phyloP scores from a whole-genome alignment of 1,140 invertebrate species.

The Bombus turneri region DNA sequence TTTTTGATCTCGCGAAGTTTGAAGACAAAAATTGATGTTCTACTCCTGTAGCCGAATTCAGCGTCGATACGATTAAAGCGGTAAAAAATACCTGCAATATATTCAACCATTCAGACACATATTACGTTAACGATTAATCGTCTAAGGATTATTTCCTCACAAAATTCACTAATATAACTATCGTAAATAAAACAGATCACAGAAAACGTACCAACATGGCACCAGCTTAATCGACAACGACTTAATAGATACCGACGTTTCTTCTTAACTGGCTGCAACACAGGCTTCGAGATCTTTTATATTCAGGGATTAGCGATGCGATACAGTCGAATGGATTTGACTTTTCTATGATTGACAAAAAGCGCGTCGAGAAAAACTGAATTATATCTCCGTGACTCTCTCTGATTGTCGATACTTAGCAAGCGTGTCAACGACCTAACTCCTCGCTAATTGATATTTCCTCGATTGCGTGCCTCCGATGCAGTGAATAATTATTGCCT shows the following conservation, averaged over 20 bases:
- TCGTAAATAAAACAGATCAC: background rate
- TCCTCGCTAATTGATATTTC: slow-evolving; percentile 36
- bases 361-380: slow-evolving; percentile 76
- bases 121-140: background rate
- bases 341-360: slow-evolving; percentile 82
- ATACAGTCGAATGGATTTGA: slow-evolving; percentile 76
- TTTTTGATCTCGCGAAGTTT: slow-evolving; percentile 8
- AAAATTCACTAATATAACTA: background rate
- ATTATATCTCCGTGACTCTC: slow-evolving; percentile 75
- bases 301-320: slow-evolving; percentile 79
- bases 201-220: slow-evolving; percentile 77
- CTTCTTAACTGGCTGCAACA: slow-evolving; percentile 74
- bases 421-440: slow-evolving; percentile 66
- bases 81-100: slow-evolving; percentile 13
- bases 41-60: background rate
- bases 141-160: background rate
- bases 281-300: slow-evolving; percentile 78
- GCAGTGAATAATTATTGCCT: background rate
- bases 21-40: background rate
- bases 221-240: slow-evolving; percentile 66
- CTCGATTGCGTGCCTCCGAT: background rate
- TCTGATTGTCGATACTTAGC: slow-evolving; percentile 58
- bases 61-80: background rate
- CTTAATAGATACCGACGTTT: slow-evolving; percentile 70
- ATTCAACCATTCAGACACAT: background rate